These are phyloP conservation scores for Lasioglossum figueresi DNA, from an alignment of 2,888 invertebrate species.

Conservation along the genomic window DNA sequence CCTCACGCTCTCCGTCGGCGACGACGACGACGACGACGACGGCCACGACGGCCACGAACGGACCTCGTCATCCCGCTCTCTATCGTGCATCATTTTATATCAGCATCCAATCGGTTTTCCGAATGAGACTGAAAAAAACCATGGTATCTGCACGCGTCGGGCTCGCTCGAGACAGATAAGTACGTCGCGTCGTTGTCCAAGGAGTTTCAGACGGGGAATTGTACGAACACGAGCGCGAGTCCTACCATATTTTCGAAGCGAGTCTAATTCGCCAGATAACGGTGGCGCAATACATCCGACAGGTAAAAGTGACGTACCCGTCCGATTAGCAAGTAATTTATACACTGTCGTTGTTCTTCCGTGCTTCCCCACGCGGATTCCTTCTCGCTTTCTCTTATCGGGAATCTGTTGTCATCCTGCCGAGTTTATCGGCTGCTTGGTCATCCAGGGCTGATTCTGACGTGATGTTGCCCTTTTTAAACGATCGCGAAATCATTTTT, in stretches of 20 bases:
- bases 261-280: neutral
- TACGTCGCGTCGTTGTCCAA: neutral
- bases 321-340: neutral
- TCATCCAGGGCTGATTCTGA: neutral
- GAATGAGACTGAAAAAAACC: neutral
- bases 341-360: neutral
- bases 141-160: neutral
- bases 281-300: neutral
- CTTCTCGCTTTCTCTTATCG: neutral
- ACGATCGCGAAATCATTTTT: neutral
- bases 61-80: neutral
- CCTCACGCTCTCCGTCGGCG: constrained; percentile 34
- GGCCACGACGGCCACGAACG: neutral
- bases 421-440: neutral
- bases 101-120: constrained; percentile 10
- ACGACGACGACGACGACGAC: neutral
- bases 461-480: neutral
- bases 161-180: constrained; percentile 3
- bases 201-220: neutral
- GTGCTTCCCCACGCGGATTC: neutral
- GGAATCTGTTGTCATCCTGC: neutral
- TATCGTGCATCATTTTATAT: neutral
- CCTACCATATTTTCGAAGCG: neutral
- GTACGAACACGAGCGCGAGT: neutral
- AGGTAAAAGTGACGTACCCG: constrained; percentile 9